Evolutionary conservation across 64 coral and sea anemone species (phyloP), one percentile per base, ranked within the genome.

Genomic region (Hydrozoanthus tunicans): DNA sequence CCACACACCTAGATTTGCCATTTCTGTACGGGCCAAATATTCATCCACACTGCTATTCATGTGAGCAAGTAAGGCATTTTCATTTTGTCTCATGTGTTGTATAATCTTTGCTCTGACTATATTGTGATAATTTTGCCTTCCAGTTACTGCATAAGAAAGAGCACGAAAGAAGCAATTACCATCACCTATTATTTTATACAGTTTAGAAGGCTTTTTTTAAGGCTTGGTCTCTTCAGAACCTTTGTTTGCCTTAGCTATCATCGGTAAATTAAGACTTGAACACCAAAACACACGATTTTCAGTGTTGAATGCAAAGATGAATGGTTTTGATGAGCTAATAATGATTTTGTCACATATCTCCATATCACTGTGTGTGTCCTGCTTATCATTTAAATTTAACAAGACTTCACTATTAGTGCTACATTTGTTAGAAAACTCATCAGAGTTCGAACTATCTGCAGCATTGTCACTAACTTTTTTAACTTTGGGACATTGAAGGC

Each of bases 161-260:
- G 76, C 89, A 70, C 63, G 89, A 24, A 91, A 91, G 12, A 91
- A 91, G 32, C 89, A 91, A 66, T 91, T 91, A 15, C 89, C 89
- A 81, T 80, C 89, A 70, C 61, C 74, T 17, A 54, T 8, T 73
- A 73, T 86, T 86, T 14, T 1, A 70, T 86, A 86, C 83, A 73
- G 83, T 86, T 86, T 86, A 4, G 83, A 86, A 73, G 83, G 67
- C 65, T 86, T 58, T 23, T 20, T 51, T 53, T 72, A 86, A 1
- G 66, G 66, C 58, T 86, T 86, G 83, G 43, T 26, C 53, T 25
- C 6, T 73, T 86, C 67, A 0, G 51, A 73, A 86, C 67, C 0
- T 4, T 86, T 73, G 25, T 85, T 85, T 24, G 26, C 24, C 7
- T 9, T 74, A 0, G 13, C 27, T 3, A 74, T 51, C 7, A 74